Base-by-base conservation (phyloP, 2,797 vertebrate genomes). In the Galagoides demidoff region DNA sequence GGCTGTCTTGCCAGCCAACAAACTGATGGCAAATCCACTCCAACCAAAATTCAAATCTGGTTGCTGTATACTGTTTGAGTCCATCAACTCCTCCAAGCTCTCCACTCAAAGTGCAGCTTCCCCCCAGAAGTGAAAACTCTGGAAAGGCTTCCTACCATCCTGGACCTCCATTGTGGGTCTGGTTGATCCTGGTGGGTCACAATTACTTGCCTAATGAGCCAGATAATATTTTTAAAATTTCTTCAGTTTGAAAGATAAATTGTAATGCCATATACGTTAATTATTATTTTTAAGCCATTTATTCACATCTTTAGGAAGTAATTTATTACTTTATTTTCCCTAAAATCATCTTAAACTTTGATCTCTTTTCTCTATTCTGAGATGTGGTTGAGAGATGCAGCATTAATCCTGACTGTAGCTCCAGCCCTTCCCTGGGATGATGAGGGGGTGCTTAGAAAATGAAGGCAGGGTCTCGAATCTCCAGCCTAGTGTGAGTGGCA, bases 181-280 rank as follows among this genome's bases (percentile, higher is more conserved):
- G 49, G 49, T 14, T 52, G 14, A 52, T 52, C 49, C 49, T 52
- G 49, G 14, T 14, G 14, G 49, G 14, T 52, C 14, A 16, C 14
- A 49, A 52, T 52, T 52, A 16, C 49, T 52, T 4, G 3, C 49
- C 49, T 52, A 16, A 52, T 52, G 49, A 52, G 14, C 49, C 49
- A 52, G 49, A 52, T 43, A 55, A 52, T 79, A 52, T 66, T 84
- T 39, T 92, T 79, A 23, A 78, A 89, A 63, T 27, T 59, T 89
- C 87, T 19, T 68, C 57, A 86, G 16, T 70, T 85, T 86, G 13
- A 77, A 92, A 88, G 57, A 10, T 55, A 89, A 92, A 23, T 87
- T 86, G 34, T 59, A 83, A 76, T 77, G 27, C 7, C 2, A 31
- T 49, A 63, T 39, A 13, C 7, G 31, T 5, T 70, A 92, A 77